Base-by-base conservation (phyloP, 2,113 vertebrate species). In the Lepidothrix coronata region DNA sequence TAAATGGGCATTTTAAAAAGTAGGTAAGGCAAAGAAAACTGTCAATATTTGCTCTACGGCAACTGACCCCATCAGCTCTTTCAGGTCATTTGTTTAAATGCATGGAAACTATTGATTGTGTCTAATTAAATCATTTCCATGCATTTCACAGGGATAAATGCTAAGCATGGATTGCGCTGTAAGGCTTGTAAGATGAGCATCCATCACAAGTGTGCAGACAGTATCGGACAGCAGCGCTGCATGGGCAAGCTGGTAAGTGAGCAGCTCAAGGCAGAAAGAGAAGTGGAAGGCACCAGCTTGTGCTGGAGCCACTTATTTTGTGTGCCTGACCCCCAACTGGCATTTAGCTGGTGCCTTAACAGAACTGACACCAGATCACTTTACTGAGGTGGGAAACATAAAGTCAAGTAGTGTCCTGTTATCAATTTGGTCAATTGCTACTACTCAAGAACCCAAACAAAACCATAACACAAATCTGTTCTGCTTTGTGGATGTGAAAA, bases 181-280 rank as follows among this genome's bases (percentile, higher is more conserved):
- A 99, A 99, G 98, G 99, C 99, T 89, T 99, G 99, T 93, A 99
- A 99, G 97, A 99, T 99, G 99, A 99, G 99, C 97, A 98, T 99
- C 96, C 99, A 99, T 93, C 99, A 99, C 97, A 99, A 99, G 97
- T 99, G 99, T 92, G 97, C 98, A 73, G 99, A 99, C 8, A 98
- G 98, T 46, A 98, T 99, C 2, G 98, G 98, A 70, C 98, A 98
- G 77, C 99, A 99, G 97, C 98, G 98, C 14, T 99, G 99, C 98
- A 99, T 99, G 99, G 99, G 99, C 68, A 99, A 99, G 97, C 98
- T 99, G 99, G 99, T 99, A 97, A 99, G 98, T 85, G 59, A 85
- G 41, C 35, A 27, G 48, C 35, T 55, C 30, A 24, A 59, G 63
- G n/a, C 39, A 59, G 23, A 51, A 18, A 39, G 25, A 4, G 23